Base-by-base conservation (phyloP, 2,113 vertebrate species). In the Rhea americana region DNA sequence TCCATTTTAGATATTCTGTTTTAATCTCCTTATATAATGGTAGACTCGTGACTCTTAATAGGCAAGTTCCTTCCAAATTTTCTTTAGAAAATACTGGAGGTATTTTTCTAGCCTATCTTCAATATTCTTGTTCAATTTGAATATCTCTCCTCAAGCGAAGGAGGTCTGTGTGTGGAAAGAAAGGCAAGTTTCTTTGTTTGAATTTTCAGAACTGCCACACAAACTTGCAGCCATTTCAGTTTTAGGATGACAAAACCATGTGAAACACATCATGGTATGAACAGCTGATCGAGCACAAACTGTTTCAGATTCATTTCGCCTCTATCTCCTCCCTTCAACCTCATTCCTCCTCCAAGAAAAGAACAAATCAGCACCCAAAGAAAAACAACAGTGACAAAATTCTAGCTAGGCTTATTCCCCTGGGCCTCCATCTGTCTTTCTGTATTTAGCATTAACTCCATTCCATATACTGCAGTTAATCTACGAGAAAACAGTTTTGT, bases 191-290 rank as follows among this genome's bases (percentile, higher is more conserved):
- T 85, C 67, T 76, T 74, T 28, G 61, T 7, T n/a, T n/a, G 37
- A 72, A 39, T 43, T 4, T 48, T 72, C 7, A 21, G 25, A 11
- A 2, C 41, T 82, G 56, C 35, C 6, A 67, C 7, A 43, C 16
- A 79, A 89, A 79, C 74, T 87, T 89, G 58, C 30, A 84, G 32
- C 15, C 85, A 93, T 51, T 79, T 35, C 28, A 48, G 14, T 32
- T 70, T 83, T 70, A 62, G 62, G 22, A 88, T 85, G 45, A 48
- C 45, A 82, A 93, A 94, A 65, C 35, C 21, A 73, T 21, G 48
- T 24, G 43, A 88, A 88, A 77, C 4, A 1, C 5, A 39, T 7
- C 22, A 53, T 14, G 32, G 19, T 41, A 58, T 12, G 48, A 73
- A 80, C 73, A 32, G 39, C 25, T 14, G 30, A 78, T 62, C 53